Conservation (phyloP, 2,797 vertebrate species). For the Spondyliosoma cantharus region DNA sequence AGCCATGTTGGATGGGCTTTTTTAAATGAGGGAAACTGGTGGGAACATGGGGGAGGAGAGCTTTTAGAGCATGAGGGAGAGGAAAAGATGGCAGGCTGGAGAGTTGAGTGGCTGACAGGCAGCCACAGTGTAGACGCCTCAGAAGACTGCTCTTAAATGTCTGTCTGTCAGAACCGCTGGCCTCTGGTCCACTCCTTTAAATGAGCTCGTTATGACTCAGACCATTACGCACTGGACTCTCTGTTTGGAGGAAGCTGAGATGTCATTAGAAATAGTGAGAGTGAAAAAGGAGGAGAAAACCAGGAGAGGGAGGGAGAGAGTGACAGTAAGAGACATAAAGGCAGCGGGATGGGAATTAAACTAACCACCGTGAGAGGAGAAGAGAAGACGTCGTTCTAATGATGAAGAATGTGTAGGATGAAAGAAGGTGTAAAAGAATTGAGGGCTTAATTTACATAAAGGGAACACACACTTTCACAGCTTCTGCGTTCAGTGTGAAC, state of each 20-base stretch:
- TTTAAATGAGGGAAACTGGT: conserved; percentile 4
- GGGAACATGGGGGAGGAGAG: conserved; percentile 29
- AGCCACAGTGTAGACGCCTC: conserved; percentile 34
- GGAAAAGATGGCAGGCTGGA: conserved; percentile 32
- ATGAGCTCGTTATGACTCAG: conserved; percentile 73
- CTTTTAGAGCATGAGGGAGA: conserved; percentile 21
- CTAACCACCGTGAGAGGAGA: neutral
- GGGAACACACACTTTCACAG: conserved; percentile 6
- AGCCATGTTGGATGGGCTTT: conserved; percentile 20
- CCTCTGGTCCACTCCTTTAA: conserved; percentile 63
- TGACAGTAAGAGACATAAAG: conserved; percentile 10
- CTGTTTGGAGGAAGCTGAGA: conserved; percentile 56
- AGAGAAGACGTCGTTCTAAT: conserved; percentile 7
- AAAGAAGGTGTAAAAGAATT: conserved; percentile 7
- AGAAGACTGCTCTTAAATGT: conserved; percentile 63
- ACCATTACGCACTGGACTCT: conserved; percentile 48
- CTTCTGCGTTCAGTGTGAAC: conserved; percentile 21
- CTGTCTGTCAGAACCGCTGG: conserved; percentile 53
- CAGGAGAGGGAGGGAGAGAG: conserved; percentile 5
- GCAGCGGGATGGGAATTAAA: conserved; percentile 8
- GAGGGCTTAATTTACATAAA: conserved; percentile 22
- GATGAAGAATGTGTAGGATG: conserved; percentile 18
- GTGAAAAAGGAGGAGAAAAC: conserved; percentile 16
- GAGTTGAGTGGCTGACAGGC: conserved; percentile 51
- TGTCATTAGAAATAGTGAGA: conserved; percentile 52